phyloP scores from a whole-genome alignment of 1,140 invertebrate genomes.

The Coboldia fuscipes region DNA sequence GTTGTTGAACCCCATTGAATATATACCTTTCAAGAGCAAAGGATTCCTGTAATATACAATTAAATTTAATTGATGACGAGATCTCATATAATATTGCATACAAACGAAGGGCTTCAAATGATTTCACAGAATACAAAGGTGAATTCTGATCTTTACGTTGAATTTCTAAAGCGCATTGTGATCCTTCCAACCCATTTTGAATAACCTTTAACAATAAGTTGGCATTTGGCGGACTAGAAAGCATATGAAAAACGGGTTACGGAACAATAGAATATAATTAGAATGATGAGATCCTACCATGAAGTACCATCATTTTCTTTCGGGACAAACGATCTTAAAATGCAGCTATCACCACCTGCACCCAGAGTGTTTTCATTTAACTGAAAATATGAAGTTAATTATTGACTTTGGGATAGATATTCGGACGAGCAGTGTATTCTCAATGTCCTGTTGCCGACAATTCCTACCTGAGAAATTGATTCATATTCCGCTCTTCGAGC shows the following conservation, averaged over 20 bases:
- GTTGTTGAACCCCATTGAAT: conserved; percentile 92
- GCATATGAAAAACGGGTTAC: background rate
- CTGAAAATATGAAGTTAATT: too few species aligned
- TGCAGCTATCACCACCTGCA: background rate
- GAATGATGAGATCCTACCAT: conserved; percentile 6
- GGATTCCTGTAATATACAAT: conserved; percentile 40
- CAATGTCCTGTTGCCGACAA: background rate
- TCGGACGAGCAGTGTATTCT: conserved; percentile 7
- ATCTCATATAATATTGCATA: conserved; percentile 24
- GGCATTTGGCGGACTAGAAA: conserved; percentile 50
- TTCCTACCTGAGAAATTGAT: conserved; percentile 13
- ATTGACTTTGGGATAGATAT: conserved; percentile 6
- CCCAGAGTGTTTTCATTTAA: conserved; percentile 1
- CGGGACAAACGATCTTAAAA: too few species aligned
- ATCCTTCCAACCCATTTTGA: conserved; percentile 65
- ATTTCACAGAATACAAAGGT: conserved; percentile 82
- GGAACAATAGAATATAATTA: background rate
- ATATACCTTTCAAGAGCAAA: conserved; percentile 79
- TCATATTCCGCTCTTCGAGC: conserved; percentile 16
- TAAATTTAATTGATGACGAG: conserved; percentile 4
- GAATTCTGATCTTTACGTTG: conserved; percentile 81
- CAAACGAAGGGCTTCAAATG: conserved; percentile 83
- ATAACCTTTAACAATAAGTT: conserved; percentile 81
- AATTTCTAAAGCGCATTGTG: conserved; percentile 67
- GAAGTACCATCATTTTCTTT: conserved; percentile 10